Percentiles rank a stretch among this genome's conserved stretches.
These are phyloP conservation scores for Lordiphosa andalusiaca DNA, from an alignment of 2,888 invertebrate genomes.

Conservation along the genomic window DNA sequence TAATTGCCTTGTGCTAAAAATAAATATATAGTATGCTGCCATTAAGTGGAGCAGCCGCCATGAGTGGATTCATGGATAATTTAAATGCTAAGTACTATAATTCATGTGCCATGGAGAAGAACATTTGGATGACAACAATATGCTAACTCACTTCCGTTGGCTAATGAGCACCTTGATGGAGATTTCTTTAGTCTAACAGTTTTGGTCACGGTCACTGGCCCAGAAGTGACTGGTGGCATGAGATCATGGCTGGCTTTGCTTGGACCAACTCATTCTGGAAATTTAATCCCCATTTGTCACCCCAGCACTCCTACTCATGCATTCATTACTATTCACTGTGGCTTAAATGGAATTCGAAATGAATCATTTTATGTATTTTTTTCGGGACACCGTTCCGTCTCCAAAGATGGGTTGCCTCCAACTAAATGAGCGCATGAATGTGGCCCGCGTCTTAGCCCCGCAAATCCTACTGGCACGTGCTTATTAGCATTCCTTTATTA, in stretches of 20 bases:
- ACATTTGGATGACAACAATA: slow-evolving; percentile 10
- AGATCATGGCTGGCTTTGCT: slow-evolving; percentile 45
- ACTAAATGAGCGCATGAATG: slow-evolving; percentile 49
- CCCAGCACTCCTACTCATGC: slow-evolving; percentile 11
- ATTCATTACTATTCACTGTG: slow-evolving; percentile 26
- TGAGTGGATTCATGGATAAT: slow-evolving; percentile 15
- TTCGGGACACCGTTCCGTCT: background rate
- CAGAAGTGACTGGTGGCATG: slow-evolving; percentile 42
- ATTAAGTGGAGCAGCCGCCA: slow-evolving; percentile 17
- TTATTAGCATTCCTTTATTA: slow-evolving; percentile 22
- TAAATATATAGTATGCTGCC: slow-evolving; percentile 13
- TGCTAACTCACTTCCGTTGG: slow-evolving; percentile 13
- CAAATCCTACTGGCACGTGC: slow-evolving; percentile 64
- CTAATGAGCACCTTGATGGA: slow-evolving; percentile 17
- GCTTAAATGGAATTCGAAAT: slow-evolving; percentile 25
- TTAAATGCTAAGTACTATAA: slow-evolving; percentile 1
- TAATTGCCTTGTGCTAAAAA: slow-evolving; percentile 12
- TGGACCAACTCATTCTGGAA: slow-evolving; percentile 1
- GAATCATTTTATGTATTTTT: slow-evolving; percentile 22
- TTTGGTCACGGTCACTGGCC: slow-evolving; percentile 43
- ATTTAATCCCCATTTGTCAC: slow-evolving; percentile 7
- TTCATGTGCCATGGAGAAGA: slow-evolving; percentile 25
- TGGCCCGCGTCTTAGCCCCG: slow-evolving; percentile 36
- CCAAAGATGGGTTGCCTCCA: slow-evolving; percentile 30
- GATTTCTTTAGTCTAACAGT: background rate